Base-by-base conservation (phyloP, 2,113 vertebrate genomes). In the Columba livia region DNA sequence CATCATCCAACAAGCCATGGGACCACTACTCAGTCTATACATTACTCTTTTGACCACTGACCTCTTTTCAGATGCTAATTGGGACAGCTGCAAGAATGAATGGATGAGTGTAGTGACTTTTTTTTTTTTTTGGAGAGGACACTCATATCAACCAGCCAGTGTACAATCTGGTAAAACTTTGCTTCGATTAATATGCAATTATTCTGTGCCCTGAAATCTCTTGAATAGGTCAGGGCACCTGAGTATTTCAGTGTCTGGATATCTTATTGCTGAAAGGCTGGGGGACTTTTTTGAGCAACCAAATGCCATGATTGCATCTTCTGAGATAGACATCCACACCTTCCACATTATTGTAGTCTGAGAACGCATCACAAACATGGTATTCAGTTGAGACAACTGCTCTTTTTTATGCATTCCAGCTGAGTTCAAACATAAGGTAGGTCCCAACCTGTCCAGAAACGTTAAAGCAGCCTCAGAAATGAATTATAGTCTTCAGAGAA, bases 51-150 rank as follows among this genome's bases (percentile, higher is more conserved):
- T 61, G 23, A 65, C 19, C 18, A 13, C 8, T 61, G 21, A 51
- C 23, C 3, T 29, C 4, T 78, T 56, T 65, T 17, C 29, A 61
- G 23, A 13, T 17, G 19, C 1, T 61, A 31, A 48, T 1, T 64
- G 5, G 5, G 10, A 64, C 4, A 67, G 6, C 14, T 77, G 19
- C 16, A 53, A 15, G 8, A 65, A 53, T 38, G 32, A 72, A 6
- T 24, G 5, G 12, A 36, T 1, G 0, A 56, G 8, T 48, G 3
- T 11, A 75, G 14, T 5, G 3, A 31, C 3, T 28, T 51, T 38
- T 7, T 50, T 18, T 79, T 50, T 24, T 40, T 40, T 40, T 40
- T 38, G 20, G 26, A 50, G 12, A 78, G 5, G 12, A 9, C 2
- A 56, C 5, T 44, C 9, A 5, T 38, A 29, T 25, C 6, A 58